A percentile compares a stretch with the other conserved stretches of the same genome.
Conservation (phyloP, 2,113 vertebrate species). For the Vulpes lagopus region DNA sequence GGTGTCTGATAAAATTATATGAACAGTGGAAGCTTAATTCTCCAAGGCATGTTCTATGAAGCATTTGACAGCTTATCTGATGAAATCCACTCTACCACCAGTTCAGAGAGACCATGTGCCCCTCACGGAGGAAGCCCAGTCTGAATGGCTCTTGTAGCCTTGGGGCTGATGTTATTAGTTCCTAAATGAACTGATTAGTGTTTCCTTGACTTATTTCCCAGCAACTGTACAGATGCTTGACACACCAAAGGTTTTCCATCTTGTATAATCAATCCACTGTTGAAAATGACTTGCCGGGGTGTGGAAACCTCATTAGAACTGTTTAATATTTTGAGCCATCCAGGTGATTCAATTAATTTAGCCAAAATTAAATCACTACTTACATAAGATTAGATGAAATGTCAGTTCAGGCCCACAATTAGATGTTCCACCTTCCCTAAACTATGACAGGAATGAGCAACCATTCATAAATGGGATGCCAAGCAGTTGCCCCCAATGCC, state of each 20-base stretch:
- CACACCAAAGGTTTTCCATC: constrained; percentile 68
- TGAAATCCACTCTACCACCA: constrained; percentile 59
- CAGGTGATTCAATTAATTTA: constrained; percentile 70
- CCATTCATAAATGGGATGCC: neutral
- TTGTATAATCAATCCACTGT: constrained; percentile 62
- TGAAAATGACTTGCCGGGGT: constrained; percentile 62
- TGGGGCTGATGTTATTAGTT: constrained; percentile 75
- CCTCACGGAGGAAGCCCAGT: constrained; percentile 57
- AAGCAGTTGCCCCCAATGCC: neutral
- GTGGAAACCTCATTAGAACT: constrained; percentile 62
- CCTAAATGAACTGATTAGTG: constrained; percentile 79
- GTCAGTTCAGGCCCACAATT: constrained; percentile 31
- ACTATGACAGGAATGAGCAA: neutral
- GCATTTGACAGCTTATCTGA: constrained; percentile 81
- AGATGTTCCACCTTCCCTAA: constrained; percentile 30
- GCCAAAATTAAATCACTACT: constrained; percentile 69
- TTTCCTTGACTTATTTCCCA: constrained; percentile 77
- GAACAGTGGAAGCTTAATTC: constrained; percentile 85
- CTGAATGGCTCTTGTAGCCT: constrained; percentile 64
- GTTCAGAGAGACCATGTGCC: constrained; percentile 58
- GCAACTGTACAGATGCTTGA: constrained; percentile 53
- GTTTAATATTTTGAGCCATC: constrained; percentile 60
- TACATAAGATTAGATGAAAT: constrained; percentile 34
- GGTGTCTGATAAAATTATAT: constrained; percentile 84
- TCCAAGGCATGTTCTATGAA: constrained; percentile 84